These are phyloP conservation scores for Okamejei kenojei DNA, from an alignment of 2,797 vertebrate genomes.

Conservation along the genomic window DNA sequence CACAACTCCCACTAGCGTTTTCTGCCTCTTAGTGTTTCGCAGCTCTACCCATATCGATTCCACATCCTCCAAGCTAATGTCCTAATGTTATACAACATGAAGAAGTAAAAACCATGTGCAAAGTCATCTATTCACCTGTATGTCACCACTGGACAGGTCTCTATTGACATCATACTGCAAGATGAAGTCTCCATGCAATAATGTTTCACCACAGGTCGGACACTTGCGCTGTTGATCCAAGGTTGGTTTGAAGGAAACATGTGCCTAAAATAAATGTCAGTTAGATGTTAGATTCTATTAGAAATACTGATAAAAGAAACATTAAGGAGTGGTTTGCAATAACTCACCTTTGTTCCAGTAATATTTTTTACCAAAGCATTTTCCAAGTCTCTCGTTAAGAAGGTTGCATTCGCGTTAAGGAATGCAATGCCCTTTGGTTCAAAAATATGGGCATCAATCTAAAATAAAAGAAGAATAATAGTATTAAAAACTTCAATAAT, in stretches of 20 bases:
- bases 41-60: too few relatives aligned
- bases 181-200: constrained; percentile 63
- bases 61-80: too few relatives aligned
- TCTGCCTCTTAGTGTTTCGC: too few relatives aligned
- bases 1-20: too few relatives aligned
- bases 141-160: constrained; percentile 49
- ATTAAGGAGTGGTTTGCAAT: not conserved
- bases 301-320: not conserved
- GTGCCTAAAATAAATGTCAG: constrained; percentile 48
- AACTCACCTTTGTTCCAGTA: constrained; percentile 51
- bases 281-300: constrained; percentile 7
- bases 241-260: constrained; percentile 61
- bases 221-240: constrained; percentile 58
- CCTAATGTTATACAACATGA: not conserved
- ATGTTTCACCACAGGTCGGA: constrained; percentile 52
- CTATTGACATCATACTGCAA: constrained; percentile 63
- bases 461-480: not conserved
- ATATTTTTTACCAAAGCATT: constrained; percentile 52
- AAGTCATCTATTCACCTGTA: constrained; percentile 50
- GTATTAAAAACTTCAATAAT: not conserved
- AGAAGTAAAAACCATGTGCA: not conserved
- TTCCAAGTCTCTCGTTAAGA: constrained; percentile 51
- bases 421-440: constrained; percentile 56
- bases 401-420: constrained; percentile 53
- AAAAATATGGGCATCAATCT: constrained; percentile 61